phyloP scores from a whole-genome alignment of 1,140 invertebrate genomes.

The Drosophila obscura region DNA sequence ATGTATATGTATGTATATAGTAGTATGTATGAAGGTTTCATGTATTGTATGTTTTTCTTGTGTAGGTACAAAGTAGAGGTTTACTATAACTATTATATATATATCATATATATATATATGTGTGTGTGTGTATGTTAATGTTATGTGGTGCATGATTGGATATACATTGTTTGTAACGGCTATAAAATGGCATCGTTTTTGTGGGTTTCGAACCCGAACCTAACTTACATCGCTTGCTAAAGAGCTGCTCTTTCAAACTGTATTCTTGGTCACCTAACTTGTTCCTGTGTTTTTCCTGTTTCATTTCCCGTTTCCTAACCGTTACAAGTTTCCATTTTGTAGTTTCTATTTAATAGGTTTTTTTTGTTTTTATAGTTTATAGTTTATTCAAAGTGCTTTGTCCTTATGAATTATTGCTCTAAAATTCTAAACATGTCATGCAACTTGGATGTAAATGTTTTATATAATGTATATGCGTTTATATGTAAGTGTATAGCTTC shows the following conservation, averaged over 20 bases:
- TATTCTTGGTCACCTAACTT: constrained; percentile 60
- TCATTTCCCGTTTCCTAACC: constrained; percentile 49
- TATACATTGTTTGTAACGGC: constrained; percentile 62
- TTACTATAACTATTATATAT: constrained; percentile 50
- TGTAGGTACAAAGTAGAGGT: constrained; percentile 76
- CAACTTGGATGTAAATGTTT: constrained; percentile 21
- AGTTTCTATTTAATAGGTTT: not conserved
- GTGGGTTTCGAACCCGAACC: constrained; percentile 51
- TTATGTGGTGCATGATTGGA: constrained; percentile 24
- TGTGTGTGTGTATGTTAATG: constrained; percentile 19
- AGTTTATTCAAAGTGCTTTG: constrained; percentile 32
- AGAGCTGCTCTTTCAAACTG: constrained; percentile 34
- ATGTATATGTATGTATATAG: constrained; percentile 38
- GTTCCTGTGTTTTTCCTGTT: constrained; percentile 35
- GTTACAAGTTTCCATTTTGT: constrained; percentile 50
- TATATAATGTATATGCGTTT: constrained; percentile 1
- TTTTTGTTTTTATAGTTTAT: not conserved
- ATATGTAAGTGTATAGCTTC: constrained; percentile 26
- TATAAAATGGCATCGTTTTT: constrained; percentile 67
- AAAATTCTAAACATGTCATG: constrained; percentile 26
- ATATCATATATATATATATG: constrained; percentile 34
- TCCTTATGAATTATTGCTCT: constrained; percentile 52
- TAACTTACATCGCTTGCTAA: constrained; percentile 22
- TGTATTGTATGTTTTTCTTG: constrained; percentile 23
- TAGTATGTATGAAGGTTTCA: constrained; percentile 41